These are phyloP conservation scores for Phthorimaea operculella DNA, from an alignment of 1,140 invertebrate genomes.

Conservation along the genomic window DNA sequence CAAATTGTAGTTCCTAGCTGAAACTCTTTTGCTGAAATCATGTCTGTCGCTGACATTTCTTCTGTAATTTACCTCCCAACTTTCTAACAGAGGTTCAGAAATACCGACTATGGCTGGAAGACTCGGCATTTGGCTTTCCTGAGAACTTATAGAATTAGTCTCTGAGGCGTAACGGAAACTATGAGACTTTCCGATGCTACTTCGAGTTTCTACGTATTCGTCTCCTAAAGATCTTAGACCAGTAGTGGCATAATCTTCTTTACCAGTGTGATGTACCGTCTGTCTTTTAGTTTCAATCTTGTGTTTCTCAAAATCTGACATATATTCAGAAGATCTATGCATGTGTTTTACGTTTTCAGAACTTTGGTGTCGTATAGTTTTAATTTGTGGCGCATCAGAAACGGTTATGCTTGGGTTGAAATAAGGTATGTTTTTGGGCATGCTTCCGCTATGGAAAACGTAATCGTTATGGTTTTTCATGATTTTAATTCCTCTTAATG, in stretches of 20 bases:
- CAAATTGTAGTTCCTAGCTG: slow-evolving; percentile 51
- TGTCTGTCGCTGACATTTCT: slow-evolving; percentile 57
- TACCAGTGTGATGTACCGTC: slow-evolving; percentile 28
- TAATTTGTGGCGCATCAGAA: slow-evolving; percentile 37
- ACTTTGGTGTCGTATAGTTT: slow-evolving; percentile 38
- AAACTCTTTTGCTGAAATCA: slow-evolving; percentile 50
- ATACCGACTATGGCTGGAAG: slow-evolving; percentile 64
- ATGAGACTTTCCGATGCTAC: slow-evolving; percentile 72
- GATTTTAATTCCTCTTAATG: slow-evolving; percentile 37
- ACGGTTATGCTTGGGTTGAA: slow-evolving; percentile 45
- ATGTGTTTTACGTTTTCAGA: slow-evolving; percentile 54
- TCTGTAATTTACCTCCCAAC: slow-evolving; percentile 66
- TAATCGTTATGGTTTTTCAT: slow-evolving; percentile 42
- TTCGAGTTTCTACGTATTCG: slow-evolving; percentile 57
- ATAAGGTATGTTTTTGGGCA: slow-evolving; percentile 57
- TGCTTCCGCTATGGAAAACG: slow-evolving; percentile 52
- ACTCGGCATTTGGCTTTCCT: slow-evolving; percentile 65
- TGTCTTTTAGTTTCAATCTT: slow-evolving; percentile 38
- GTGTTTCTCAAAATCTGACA: slow-evolving; percentile 41
- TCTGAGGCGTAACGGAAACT: slow-evolving; percentile 73
- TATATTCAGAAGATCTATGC: slow-evolving; percentile 38
- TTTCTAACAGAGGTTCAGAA: slow-evolving; percentile 64
- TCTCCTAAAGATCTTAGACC: slow-evolving; percentile 51
- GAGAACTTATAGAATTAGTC: slow-evolving; percentile 52
- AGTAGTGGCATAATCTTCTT: slow-evolving; percentile 47